These are phyloP conservation scores for Stenodema calcarata DNA, from an alignment of 2,888 invertebrate species.

Conservation along the genomic window DNA sequence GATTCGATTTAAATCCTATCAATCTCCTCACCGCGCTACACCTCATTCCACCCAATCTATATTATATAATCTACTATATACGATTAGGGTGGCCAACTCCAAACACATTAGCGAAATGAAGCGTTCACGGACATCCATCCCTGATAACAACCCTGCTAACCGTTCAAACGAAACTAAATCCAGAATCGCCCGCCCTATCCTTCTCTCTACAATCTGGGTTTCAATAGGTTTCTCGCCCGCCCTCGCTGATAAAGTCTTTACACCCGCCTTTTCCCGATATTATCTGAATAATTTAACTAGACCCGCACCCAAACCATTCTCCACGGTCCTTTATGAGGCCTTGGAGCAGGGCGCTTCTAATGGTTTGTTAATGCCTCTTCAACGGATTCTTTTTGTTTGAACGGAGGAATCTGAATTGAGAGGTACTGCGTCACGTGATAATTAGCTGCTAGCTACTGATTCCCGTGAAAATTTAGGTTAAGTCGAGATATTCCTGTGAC, in stretches of 20 bases:
- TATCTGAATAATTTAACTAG: not conserved
- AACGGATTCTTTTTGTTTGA: slow-evolving; percentile 3
- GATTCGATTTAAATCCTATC: too few relatives aligned
- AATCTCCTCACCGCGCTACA: too few relatives aligned
- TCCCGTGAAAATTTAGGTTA: too few relatives aligned
- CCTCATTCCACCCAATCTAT: not conserved
- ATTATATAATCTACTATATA: not conserved
- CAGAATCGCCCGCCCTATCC: not conserved
- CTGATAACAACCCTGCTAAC: not conserved
- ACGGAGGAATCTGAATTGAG: too few relatives aligned
- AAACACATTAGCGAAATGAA: not conserved
- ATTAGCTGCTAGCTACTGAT: too few relatives aligned
- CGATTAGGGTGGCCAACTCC: not conserved
- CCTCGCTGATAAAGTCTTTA: slow-evolving; percentile 6
- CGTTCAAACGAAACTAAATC: not conserved
- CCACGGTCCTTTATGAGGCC: not conserved
- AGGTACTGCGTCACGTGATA: too few relatives aligned
- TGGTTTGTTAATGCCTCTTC: slow-evolving; percentile 11
- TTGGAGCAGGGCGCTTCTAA: not conserved
- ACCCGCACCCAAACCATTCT: too few relatives aligned
- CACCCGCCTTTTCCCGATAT: not conserved
- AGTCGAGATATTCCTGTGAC: too few relatives aligned
- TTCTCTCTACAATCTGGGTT: not conserved
- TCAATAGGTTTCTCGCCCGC: too few relatives aligned
- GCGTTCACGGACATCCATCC: not conserved